Evolutionary conservation across 2,113 vertebrate species (phyloP).

Genomic region (Salvelinus fontinalis): DNA sequence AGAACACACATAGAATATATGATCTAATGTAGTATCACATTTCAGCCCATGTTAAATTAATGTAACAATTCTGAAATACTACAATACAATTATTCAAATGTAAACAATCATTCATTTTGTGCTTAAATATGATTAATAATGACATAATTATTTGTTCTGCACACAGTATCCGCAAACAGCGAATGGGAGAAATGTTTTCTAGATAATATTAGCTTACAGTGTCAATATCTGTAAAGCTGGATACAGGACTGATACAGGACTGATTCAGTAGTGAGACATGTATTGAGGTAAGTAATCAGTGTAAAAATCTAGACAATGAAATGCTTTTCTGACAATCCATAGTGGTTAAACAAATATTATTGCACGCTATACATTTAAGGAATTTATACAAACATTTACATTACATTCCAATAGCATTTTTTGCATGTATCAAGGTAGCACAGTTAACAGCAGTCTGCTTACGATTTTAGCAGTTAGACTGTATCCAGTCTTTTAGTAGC

Average conservation of each 20-base stretch:
- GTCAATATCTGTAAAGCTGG: not conserved
- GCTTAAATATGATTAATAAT: not conserved
- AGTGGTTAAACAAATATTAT: constrained; percentile 21
- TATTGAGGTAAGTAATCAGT: constrained; percentile 5
- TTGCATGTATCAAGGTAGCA: not conserved
- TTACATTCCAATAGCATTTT: not conserved
- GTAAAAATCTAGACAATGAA: not conserved
- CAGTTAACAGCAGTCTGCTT: not conserved
- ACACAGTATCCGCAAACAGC: not conserved
- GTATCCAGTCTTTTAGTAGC: constrained; percentile 16
- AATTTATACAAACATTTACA: not conserved
- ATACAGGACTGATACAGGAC: not conserved
- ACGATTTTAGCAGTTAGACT: not conserved
- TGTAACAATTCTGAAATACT: constrained; percentile 5
- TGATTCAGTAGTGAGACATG: not conserved
- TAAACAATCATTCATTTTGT: constrained; percentile 48
- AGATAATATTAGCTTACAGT: not conserved
- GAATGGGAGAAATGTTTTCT: no score
- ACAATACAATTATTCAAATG: constrained; percentile 31
- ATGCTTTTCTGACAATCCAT: not conserved
- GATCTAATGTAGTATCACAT: not conserved
- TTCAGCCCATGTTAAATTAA: constrained; percentile 13
- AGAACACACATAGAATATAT: not conserved
- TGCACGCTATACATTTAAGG: not conserved
- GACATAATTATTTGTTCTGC: constrained; percentile 6